Conservation (phyloP, 2,888 invertebrate species). For the Melieria omissa region DNA sequence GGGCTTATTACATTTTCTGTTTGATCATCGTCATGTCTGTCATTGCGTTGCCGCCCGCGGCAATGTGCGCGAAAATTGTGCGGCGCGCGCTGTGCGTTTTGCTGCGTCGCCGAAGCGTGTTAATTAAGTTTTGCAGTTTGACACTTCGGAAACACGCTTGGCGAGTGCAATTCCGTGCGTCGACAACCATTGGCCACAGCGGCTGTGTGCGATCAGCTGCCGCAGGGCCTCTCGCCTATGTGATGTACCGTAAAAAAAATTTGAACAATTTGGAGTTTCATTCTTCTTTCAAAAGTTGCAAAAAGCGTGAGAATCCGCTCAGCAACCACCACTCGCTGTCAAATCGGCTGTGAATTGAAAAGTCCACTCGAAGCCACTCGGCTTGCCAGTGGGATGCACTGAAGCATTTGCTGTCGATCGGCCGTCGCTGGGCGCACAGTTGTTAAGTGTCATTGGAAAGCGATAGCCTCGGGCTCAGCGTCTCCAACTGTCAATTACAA, state of each 20-base stretch:
- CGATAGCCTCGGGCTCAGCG: conserved; percentile 25
- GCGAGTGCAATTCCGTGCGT: too few species aligned
- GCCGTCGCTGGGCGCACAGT: neutral
- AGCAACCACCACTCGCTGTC: too few species aligned
- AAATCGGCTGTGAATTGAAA: too few species aligned
- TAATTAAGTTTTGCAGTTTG: conserved; percentile 21
- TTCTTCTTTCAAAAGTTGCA: too few species aligned
- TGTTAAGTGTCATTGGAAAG: conserved; percentile 25
- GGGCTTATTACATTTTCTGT: conserved; percentile 50
- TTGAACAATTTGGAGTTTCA: too few species aligned
- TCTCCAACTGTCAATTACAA: neutral
- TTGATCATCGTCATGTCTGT: conserved; percentile 43
- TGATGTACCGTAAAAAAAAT: too few species aligned
- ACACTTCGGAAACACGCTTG: neutral
- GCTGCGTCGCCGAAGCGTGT: neutral
- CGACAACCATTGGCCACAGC: neutral
- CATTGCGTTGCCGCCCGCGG: neutral
- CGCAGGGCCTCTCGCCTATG: too few species aligned
- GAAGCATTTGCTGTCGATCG: neutral
- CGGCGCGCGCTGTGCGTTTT: too few species aligned
- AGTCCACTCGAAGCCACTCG: too few species aligned
- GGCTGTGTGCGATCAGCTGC: neutral
- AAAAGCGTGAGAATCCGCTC: too few species aligned
- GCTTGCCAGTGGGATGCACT: neutral
- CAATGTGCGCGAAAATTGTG: neutral